Base-by-base conservation (phyloP, 2,888 invertebrate genomes). In the Ommatoiulus sabulosus region DNA sequence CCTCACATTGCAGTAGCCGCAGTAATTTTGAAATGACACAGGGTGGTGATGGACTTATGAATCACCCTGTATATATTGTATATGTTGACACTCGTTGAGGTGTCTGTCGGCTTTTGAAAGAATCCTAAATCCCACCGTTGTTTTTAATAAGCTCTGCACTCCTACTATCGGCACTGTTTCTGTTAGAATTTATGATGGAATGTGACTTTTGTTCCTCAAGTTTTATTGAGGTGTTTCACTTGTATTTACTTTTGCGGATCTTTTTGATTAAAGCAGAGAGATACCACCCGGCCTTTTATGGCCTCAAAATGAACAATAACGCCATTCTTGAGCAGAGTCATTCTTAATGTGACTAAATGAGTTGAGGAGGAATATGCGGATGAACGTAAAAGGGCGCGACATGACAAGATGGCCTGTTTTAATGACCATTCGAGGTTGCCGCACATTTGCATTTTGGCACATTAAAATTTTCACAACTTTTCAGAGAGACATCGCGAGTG, bases 311-410 rank as follows among this genome's bases (percentile, higher is more conserved):
- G 63, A 63, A n/a, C 63, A 17, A 12, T 63, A 63, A n/a, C 63
- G n/a, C 63, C n/a, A 63, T 17, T 17, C 63, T 3, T 63, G 63
- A 52, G 10, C 10, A 52, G 3, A 20, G 20, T 72, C 72, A 24
- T 72, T 72, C 72, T 6, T 20, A 72, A 72, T 72, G 72, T n/a
- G 17, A n/a, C 63, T n/a, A 63, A 63, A 63, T 63, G 63, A n/a
- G 63, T 63, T 63, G n/a, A n/a, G n/a, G 63, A 63, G 63, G 3
- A 52, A 52, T 52, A 52, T 63, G 17, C 63, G 5, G 63, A 63
- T 63, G 17, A 8, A 24, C 2, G 24, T 20, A 20, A 20, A 72
- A 24, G 72, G 72, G 20, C 72, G 10, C 72, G 24, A 72, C 72
- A 72, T n/a, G n/a, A 7, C 72, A 72, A 17, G 24, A 72, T 72